Conservation (phyloP, 2,888 invertebrate species). For the Drosophila demipolita region DNA sequence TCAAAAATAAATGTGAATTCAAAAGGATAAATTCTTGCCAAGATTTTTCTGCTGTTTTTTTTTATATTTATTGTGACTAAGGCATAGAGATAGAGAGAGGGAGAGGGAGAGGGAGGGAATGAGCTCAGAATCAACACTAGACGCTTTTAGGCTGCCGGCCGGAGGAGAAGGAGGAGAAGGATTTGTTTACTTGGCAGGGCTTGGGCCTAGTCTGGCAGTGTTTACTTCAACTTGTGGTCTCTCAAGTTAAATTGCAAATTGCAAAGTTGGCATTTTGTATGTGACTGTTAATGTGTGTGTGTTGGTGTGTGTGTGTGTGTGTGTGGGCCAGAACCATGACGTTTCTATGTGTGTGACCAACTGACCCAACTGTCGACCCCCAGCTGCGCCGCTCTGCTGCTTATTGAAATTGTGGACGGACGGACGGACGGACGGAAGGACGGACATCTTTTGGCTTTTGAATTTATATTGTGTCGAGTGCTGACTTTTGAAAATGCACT, state of each 20-base stretch:
- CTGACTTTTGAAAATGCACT: constrained; percentile 78
- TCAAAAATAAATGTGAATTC: constrained; percentile 49
- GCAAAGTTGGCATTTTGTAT: constrained; percentile 71
- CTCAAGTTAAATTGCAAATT: constrained; percentile 70
- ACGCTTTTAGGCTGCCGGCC: not conserved
- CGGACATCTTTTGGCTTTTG: constrained; percentile 54
- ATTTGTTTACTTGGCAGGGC: constrained; percentile 40
- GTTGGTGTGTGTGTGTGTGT: constrained; percentile 2
- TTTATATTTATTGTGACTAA: constrained; percentile 16
- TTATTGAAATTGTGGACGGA: constrained; percentile 64
- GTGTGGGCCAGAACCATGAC: constrained; percentile 51
- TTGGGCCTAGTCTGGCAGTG: constrained; percentile 37
- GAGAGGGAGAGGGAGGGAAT: not conserved
- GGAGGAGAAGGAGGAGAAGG: not conserved
- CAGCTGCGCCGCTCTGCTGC: constrained; percentile 55
- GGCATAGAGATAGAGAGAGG: constrained; percentile 17
- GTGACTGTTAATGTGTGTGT: not conserved
- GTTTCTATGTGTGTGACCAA: constrained; percentile 67
- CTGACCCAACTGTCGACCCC: constrained; percentile 53
- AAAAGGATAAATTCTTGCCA: constrained; percentile 32
- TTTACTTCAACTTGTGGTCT: constrained; percentile 69
- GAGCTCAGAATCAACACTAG: constrained; percentile 65
- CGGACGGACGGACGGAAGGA: not conserved
- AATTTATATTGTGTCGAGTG: constrained; percentile 75
- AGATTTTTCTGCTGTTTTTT: constrained; percentile 20